Evolutionary conservation across 2,797 vertebrate genomes (phyloP).

Genomic region (Sciurus carolinensis): DNA sequence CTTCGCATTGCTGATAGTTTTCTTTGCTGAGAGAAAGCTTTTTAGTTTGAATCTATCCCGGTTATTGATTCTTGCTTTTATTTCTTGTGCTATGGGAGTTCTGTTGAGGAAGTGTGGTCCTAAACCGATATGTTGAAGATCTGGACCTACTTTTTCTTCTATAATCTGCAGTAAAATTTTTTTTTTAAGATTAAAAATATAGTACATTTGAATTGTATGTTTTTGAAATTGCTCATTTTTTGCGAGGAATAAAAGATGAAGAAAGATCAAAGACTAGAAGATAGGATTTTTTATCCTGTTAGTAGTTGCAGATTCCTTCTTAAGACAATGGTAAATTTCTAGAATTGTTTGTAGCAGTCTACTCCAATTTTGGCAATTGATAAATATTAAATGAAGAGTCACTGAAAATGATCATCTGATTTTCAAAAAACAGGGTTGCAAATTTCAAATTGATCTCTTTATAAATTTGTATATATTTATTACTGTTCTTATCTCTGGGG

Average conservation of each 20-base stretch:
- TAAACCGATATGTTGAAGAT: no score
- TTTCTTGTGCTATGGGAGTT: no score
- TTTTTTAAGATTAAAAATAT: slow-evolving; percentile 53
- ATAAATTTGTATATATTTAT: slow-evolving; percentile 46
- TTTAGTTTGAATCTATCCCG: no score
- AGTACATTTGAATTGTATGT: slow-evolving; percentile 31
- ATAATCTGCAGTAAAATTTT: neutral
- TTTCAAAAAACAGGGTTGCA: slow-evolving; percentile 22
- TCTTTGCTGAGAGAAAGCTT: no score
- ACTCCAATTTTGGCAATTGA: slow-evolving; percentile 24
- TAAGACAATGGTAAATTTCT: slow-evolving; percentile 30
- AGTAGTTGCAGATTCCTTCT: neutral
- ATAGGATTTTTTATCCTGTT: neutral
- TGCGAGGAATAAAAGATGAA: slow-evolving; percentile 48
- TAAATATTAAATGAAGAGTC: slow-evolving; percentile 21
- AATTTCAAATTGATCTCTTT: slow-evolving; percentile 63
- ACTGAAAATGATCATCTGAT: slow-evolving; percentile 31
- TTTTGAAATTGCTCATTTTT: slow-evolving; percentile 66
- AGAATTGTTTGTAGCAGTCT: slow-evolving; percentile 22
- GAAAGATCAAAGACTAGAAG: slow-evolving; percentile 33
- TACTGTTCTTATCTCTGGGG: slow-evolving; percentile 36
- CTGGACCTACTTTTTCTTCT: no score
- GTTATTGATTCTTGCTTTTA: no score
- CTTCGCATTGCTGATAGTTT: no score
- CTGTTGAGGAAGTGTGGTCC: no score